A percentile compares a stretch with the other conserved stretches of the same genome.
These are phyloP conservation scores for Lepidurus packardi DNA, from an alignment of 1,140 invertebrate species.

Conservation along the genomic window DNA sequence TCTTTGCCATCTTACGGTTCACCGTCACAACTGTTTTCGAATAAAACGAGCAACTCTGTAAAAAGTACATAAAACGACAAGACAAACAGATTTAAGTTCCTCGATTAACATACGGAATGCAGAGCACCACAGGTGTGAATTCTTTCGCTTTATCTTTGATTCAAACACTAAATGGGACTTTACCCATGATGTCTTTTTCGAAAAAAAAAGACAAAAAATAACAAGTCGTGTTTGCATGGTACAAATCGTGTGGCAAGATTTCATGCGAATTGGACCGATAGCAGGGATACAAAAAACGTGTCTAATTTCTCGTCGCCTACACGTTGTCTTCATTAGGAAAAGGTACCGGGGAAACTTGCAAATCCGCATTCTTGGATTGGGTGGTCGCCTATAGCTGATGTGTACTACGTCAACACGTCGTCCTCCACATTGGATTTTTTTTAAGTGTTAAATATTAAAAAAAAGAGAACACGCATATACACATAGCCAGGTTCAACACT, in stretches of 20 bases:
- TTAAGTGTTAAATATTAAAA: background rate
- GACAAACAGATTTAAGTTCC: too few relatives aligned
- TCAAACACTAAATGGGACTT: too few relatives aligned
- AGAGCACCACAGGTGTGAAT: too few relatives aligned
- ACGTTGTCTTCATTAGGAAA: constrained; percentile 11
- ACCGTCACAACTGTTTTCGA: too few relatives aligned
- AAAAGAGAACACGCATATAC: background rate
- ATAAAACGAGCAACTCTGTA: too few relatives aligned
- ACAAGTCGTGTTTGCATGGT: background rate
- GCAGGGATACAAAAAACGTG: background rate
- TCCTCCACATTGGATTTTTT: background rate
- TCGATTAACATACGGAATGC: too few relatives aligned
- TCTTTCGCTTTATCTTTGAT: too few relatives aligned
- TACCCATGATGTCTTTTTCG: too few relatives aligned
- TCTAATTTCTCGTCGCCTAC: background rate
- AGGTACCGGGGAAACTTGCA: background rate
- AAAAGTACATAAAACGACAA: too few relatives aligned
- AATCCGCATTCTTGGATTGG: constrained; percentile 21
- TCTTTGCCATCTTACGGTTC: too few relatives aligned
- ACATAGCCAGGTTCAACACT: background rate
- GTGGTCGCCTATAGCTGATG: background rate
- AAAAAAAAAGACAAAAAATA: too few relatives aligned
- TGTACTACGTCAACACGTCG: background rate
- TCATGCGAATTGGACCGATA: background rate
- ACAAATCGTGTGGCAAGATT: background rate